These are phyloP conservation scores for Buphagus erythrorhynchus DNA, from an alignment of 2,797 vertebrate genomes.

Conservation along the genomic window DNA sequence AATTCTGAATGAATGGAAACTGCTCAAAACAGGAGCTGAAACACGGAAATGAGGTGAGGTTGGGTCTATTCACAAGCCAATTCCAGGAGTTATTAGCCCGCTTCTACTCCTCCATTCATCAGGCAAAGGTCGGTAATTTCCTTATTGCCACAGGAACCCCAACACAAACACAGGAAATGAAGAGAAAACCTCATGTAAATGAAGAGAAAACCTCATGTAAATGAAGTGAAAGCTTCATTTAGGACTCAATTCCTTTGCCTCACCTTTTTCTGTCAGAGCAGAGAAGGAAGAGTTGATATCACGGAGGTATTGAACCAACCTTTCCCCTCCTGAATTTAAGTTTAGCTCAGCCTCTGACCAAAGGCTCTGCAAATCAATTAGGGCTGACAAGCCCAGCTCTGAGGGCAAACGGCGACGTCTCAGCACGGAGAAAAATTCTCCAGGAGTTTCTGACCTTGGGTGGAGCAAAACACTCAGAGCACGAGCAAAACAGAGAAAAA, in stretches of 20 bases:
- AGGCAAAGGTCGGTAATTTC: not conserved
- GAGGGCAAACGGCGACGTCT: conserved; percentile 9
- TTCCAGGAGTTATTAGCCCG: not conserved
- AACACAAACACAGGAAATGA: not conserved
- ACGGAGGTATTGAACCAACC: not conserved
- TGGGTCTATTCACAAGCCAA: not conserved
- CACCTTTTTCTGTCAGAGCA: not conserved
- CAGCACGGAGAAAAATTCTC: not conserved
- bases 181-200: not conserved
- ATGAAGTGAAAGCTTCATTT: not conserved
- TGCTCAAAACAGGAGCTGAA: not conserved
- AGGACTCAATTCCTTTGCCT: not conserved
- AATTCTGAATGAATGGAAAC: not conserved
- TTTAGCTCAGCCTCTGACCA: conserved; percentile 17
- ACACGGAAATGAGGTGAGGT: not conserved
- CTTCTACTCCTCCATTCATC: not conserved
- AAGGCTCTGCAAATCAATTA: conserved; percentile 37
- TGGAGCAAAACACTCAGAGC: not conserved
- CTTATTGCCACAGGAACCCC: not conserved
- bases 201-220: not conserved
- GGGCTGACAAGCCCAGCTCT: not conserved
- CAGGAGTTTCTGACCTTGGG: not conserved
- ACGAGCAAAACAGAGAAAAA: not conserved
- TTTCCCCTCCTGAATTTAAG: not conserved
- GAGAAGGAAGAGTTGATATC: not conserved